These are phyloP conservation scores for human DNA, from an alignment of 2,113 vertebrate genomes.

Conservation along the genomic window GRCh38 chr6:131833001-131833500, in stretches of 20 bases:
- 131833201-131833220: not conserved
- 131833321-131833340: not conserved
- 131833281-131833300: constrained; percentile 12
- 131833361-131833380: not conserved
- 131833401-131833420: not conserved
- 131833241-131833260: not conserved
- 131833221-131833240: not conserved
- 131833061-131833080: not conserved
- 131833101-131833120: not conserved
- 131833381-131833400: not conserved
- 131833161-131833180: not conserved
- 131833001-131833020: not conserved
- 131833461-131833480: not conserved
- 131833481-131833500: not conserved
- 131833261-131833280: not conserved
- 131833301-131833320: not conserved
- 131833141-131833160: not conserved
- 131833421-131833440: not conserved
- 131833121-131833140: not conserved
- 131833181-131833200: not conserved
- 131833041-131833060: not conserved
- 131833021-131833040: not conserved
- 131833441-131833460: not conserved
- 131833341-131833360: not conserved
- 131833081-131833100: not conserved